phyloP scores from a whole-genome alignment of 2,797 vertebrate species.

The Phyllotis vaccarum region DNA sequence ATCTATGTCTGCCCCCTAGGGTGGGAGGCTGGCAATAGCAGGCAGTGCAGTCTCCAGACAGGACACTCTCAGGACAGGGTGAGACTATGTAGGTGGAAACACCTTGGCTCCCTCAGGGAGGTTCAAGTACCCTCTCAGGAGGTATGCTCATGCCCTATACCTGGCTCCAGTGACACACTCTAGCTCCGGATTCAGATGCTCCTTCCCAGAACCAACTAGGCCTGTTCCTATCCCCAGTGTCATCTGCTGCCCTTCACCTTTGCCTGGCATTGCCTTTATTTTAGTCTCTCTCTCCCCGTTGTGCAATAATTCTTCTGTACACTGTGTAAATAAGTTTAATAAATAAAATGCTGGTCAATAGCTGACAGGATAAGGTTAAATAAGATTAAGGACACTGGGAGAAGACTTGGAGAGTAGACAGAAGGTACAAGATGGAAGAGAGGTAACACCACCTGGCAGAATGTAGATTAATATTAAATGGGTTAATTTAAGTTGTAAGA shows the following conservation, averaged over 20 bases:
- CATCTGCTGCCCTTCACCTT: not conserved
- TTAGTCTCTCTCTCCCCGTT: not conserved
- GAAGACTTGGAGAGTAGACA: not conserved
- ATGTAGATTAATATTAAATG: not conserved
- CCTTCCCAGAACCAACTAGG: not conserved
- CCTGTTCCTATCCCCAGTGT: not conserved
- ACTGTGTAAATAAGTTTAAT: not conserved
- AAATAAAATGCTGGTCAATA: not conserved
- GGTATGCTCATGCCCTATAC: too few species aligned
- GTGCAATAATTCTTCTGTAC: not conserved
- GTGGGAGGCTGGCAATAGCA: not conserved
- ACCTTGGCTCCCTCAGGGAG: not conserved
- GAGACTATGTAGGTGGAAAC: not conserved
- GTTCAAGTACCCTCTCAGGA: not conserved
- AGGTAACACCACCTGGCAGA: not conserved
- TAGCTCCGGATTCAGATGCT: not conserved
- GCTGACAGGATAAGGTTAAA: not conserved
- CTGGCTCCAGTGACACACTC: not conserved
- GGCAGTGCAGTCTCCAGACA: not conserved
- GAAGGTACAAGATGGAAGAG: not conserved
- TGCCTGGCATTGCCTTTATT: not conserved
- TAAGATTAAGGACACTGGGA: not conserved
- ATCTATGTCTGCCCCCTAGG: not conserved
- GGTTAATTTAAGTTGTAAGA: not conserved
- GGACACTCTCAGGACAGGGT: not conserved